Evolutionary conservation across 1,140 invertebrate genomes (phyloP), one percentile per base, ranked within the genome.

Genomic region (Arion vulgaris): DNA sequence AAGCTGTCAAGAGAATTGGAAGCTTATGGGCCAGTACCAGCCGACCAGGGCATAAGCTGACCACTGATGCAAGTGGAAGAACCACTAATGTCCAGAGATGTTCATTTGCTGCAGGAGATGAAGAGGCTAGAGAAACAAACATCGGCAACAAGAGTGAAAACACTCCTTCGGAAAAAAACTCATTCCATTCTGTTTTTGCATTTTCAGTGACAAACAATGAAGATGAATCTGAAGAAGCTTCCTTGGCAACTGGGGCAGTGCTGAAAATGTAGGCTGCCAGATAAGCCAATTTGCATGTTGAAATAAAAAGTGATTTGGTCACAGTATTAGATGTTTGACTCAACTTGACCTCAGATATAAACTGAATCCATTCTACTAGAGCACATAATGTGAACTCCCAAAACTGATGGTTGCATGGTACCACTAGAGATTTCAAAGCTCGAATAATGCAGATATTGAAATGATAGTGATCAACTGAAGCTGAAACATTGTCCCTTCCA

Each of bases 151-250:
- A 41, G 5, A 86, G 77, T 39, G 81, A 80, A 82, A 86, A 93
- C 0, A 90, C 83, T 26, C 87, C 87, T 71, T 89, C 89, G 85
- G 89, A 87, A 82, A 92, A 93, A 83, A 93, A 92, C 83, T 93
- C 92, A 19, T 87, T 36, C 80, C 80, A 81, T 36, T 81, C 80
- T 57, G 80, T 81, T 71, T 80, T 80, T n/a, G 78, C 28, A 9
- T 80, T 80, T 32, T 80, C 66, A 1, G 66, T 80, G 38, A 80
- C 68, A 13, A 72, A 45, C 4, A 34, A 34, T 28, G 39, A 34
- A 4, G 51, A 4, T 13, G 41, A 69, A 13, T 34, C 68, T n/a
- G 57, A 36, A 17, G 57, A 2, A 26, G n/a, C 28, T 32, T 76
- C 41, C 32, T 34, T 53, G 28, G 23, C 49, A 4, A 51, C 74